Evolutionary conservation across 2,888 invertebrate genomes (phyloP).

Genomic region (Chromoteleia sp.): DNA sequence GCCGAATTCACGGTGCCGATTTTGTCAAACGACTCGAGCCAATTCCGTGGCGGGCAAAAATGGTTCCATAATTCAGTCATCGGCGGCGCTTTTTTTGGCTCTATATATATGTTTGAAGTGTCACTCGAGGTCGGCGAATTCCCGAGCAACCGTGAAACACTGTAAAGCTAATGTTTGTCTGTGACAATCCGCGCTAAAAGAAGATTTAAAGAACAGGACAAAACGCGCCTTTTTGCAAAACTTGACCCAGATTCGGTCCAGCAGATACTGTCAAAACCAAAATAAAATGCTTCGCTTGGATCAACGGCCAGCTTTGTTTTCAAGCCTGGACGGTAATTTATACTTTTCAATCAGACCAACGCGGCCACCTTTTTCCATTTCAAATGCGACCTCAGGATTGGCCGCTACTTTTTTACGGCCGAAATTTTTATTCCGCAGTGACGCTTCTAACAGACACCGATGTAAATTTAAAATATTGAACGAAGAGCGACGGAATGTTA

Average conservation of each 20-base stretch:
- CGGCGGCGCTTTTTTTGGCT: background rate
- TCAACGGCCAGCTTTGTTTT: constrained; percentile 34
- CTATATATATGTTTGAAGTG: background rate
- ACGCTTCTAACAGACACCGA: too few species aligned
- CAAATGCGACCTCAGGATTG: background rate
- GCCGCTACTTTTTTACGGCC: too few species aligned
- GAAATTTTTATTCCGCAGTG: too few species aligned
- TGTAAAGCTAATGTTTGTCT: constrained; percentile 48
- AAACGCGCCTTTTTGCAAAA: constrained; percentile 45
- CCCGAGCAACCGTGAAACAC: constrained; percentile 31
- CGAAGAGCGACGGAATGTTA: too few species aligned
- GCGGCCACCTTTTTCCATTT: constrained; percentile 2
- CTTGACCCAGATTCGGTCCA: constrained; percentile 42
- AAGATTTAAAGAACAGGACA: constrained; percentile 46
- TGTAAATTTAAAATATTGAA: too few species aligned
- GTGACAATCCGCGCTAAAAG: constrained; percentile 39
- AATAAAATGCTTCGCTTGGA: constrained; percentile 38
- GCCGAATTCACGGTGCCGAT: too few species aligned
- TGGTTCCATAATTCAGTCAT: background rate
- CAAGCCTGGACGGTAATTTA: constrained; percentile 27
- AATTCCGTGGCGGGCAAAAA: too few species aligned
- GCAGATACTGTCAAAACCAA: constrained; percentile 52
- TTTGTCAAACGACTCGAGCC: too few species aligned
- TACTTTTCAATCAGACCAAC: constrained; percentile 28
- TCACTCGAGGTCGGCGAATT: constrained; percentile 5